These are phyloP conservation scores for Falco peregrinus DNA, from an alignment of 2,797 vertebrate species.

Conservation along the genomic window DNA sequence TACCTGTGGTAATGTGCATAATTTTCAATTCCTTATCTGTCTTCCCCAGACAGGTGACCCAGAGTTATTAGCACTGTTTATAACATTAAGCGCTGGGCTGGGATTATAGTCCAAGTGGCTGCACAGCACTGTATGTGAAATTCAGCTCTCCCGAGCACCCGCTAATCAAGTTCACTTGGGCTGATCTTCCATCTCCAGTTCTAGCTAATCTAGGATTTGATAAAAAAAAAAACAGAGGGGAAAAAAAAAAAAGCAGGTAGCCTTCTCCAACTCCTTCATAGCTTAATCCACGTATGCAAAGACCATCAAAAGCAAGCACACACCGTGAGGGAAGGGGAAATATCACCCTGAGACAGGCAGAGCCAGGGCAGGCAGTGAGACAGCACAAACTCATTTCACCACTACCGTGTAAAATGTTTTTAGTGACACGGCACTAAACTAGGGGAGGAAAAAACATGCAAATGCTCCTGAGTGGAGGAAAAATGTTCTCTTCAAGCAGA, in stretches of 20 bases:
- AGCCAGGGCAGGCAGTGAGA: not conserved
- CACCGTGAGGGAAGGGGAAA: not conserved
- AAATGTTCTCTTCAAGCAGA: not conserved
- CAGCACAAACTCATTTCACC: not conserved
- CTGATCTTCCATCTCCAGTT: slow-evolving; percentile 45
- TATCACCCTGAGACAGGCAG: not conserved
- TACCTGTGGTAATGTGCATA: slow-evolving; percentile 58
- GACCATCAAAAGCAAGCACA: not conserved
- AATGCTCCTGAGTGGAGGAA: not conserved
- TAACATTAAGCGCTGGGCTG: slow-evolving; percentile 58
- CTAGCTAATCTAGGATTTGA: slow-evolving; percentile 50
- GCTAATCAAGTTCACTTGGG: slow-evolving; percentile 29
- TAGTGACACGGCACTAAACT: not conserved
- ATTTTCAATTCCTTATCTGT: slow-evolving; percentile 76
- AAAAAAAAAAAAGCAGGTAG: not conserved
- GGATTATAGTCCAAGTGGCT: slow-evolving; percentile 40
- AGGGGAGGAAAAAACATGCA: not conserved
- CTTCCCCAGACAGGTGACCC: slow-evolving; percentile 72
- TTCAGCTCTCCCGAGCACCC: slow-evolving; percentile 16
- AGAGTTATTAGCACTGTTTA: slow-evolving; percentile 70
- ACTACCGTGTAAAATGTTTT: fast-evolving
- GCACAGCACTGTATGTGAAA: not conserved
- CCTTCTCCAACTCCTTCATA: not conserved
- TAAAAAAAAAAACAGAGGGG: not conserved
- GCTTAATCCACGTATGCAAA: not conserved